phyloP scores from a whole-genome alignment of 2,113 vertebrate species.

The Cepphus grylle region DNA sequence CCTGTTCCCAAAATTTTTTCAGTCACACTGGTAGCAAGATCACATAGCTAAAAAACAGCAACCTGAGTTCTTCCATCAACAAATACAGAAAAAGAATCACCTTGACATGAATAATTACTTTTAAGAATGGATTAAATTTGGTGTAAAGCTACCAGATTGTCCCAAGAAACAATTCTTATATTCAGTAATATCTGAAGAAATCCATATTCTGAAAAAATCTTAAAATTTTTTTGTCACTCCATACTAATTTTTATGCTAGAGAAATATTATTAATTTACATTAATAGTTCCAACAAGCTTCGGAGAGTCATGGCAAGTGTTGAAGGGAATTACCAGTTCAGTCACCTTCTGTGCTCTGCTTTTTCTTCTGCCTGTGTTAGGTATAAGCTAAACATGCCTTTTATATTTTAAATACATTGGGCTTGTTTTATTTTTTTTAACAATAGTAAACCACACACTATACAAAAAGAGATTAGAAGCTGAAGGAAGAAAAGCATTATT shows the following conservation, averaged over 20 bases:
- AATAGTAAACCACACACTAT: neutral
- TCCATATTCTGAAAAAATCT: neutral
- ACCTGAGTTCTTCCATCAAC: neutral
- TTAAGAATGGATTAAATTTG: neutral
- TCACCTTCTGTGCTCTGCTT: neutral
- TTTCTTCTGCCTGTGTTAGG: neutral
- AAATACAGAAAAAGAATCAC: neutral
- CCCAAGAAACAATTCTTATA: neutral
- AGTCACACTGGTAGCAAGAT: neutral
- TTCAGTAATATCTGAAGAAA: neutral
- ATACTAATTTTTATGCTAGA: neutral
- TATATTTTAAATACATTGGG: neutral
- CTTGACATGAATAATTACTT: neutral
- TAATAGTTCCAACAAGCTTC: neutral
- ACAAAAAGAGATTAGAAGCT: neutral
- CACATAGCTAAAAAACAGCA: neutral
- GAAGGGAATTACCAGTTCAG: neutral
- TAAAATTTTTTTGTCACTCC: neutral
- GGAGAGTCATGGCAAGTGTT: neutral
- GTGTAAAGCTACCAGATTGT: neutral
- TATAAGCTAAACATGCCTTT: neutral
- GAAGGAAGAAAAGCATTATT: neutral
- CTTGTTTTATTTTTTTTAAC: neutral
- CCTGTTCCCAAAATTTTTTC: neutral
- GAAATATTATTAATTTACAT: neutral